phyloP scores from a whole-genome alignment of 1,140 invertebrate species.

The Papilio helenus region DNA sequence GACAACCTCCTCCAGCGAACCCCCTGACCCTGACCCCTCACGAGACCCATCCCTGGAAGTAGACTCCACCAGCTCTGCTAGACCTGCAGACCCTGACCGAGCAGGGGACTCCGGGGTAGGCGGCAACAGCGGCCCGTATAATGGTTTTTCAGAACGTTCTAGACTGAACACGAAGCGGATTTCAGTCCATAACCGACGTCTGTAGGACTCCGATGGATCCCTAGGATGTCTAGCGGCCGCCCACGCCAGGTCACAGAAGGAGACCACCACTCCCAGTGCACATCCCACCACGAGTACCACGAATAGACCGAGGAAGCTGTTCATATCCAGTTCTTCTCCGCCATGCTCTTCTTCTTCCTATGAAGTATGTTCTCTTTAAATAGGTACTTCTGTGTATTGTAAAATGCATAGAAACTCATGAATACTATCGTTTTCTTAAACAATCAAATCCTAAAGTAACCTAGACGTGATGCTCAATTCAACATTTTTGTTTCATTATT shows the following conservation, averaged over 20 bases:
- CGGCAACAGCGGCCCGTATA: constrained; percentile 56
- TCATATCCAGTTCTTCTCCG: constrained; percentile 86
- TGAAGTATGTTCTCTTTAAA: not conserved
- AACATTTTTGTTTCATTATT: no score
- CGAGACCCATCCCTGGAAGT: constrained; percentile 13
- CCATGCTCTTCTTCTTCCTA: constrained; percentile 59
- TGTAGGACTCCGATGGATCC: constrained; percentile 47
- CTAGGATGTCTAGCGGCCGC: constrained; percentile 56
- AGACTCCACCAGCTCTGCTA: constrained; percentile 20
- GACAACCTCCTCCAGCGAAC: constrained; percentile 43
- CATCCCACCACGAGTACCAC: constrained; percentile 90
- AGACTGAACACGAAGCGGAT: constrained; percentile 73
- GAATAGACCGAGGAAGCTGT: constrained; percentile 96
- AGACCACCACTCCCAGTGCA: constrained; percentile 72
- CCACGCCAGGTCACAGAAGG: constrained; percentile 70
- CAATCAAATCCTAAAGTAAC: no score
- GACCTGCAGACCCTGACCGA: not conserved
- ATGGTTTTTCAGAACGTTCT: constrained; percentile 65
- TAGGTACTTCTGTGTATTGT: not conserved
- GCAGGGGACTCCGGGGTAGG: constrained; percentile 29
- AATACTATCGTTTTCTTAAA: no score
- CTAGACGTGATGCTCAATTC: no score
- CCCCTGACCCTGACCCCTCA: constrained; percentile 37
- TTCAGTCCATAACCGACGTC: constrained; percentile 57
- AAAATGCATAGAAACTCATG: not conserved